Evolutionary conservation across 1,140 invertebrate species (phyloP).

Genomic region (Neuroterus valhalla): DNA sequence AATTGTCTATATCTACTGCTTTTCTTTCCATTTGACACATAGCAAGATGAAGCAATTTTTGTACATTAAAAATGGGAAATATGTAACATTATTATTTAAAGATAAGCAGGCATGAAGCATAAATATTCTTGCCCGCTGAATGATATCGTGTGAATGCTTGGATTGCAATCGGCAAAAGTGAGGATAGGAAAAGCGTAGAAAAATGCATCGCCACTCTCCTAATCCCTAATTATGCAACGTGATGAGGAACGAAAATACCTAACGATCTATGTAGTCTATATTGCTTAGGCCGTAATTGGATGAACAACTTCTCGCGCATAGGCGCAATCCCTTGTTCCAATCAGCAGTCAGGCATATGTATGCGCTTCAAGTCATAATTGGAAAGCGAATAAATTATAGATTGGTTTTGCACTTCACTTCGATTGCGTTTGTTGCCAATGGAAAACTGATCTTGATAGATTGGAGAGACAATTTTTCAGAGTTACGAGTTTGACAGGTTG

Average conservation of each 20-base stretch:
- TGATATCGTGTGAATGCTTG: not conserved
- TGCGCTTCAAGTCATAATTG: conserved; percentile 18
- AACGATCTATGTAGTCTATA: not conserved
- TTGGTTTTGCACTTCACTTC: not conserved
- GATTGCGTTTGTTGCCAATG: not conserved
- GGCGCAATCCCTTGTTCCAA: conserved; percentile 9
- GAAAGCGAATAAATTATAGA: conserved; percentile 13
- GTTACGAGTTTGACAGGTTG: too few species aligned
- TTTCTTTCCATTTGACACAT: too few species aligned
- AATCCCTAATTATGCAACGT: conserved; percentile 23
- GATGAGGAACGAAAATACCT: conserved; percentile 11
- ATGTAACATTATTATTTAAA: too few species aligned
- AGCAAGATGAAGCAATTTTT: too few species aligned
- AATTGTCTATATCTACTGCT: too few species aligned
- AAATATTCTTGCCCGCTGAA: not conserved
- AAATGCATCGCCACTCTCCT: conserved; percentile 2
- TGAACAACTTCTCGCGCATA: conserved; percentile 9
- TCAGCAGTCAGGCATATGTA: conserved; percentile 1
- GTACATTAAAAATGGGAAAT: too few species aligned
- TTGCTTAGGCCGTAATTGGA: not conserved
- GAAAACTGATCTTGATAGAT: conserved; percentile 1
- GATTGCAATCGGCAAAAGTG: not conserved
- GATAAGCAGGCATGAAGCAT: too few species aligned
- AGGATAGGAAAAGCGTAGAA: not conserved
- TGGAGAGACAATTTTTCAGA: not conserved